phyloP scores from a whole-genome alignment of 2,797 vertebrate species.

The Botia almorhae region DNA sequence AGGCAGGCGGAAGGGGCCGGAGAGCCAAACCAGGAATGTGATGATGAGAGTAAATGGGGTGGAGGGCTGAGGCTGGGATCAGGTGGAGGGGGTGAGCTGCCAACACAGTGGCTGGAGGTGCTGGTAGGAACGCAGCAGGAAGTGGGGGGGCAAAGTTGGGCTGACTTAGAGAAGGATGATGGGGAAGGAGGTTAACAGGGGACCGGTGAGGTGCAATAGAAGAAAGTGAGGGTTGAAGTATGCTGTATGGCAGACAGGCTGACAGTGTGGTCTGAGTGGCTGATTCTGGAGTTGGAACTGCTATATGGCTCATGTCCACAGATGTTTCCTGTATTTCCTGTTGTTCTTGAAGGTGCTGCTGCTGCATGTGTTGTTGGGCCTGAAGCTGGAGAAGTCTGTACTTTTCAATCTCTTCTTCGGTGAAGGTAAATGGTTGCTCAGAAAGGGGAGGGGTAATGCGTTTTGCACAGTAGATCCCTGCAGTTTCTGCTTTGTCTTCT shows the following conservation, averaged over 20 bases:
- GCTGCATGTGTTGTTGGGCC: conserved; percentile 97
- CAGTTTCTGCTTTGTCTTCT: conserved; percentile 68
- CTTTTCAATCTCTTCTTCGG: conserved; percentile 95
- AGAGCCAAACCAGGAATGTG: conserved; percentile 70
- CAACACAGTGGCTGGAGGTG: conserved; percentile 81
- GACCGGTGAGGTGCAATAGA: conserved; percentile 71
- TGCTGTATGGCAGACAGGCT: conserved; percentile 71
- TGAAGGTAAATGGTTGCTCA: conserved; percentile 88
- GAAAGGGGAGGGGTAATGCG: conserved; percentile 74
- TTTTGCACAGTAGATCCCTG: conserved; percentile 68
- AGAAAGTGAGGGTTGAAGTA: conserved; percentile 77
- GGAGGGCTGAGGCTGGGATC: conserved; percentile 75
- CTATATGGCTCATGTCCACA: conserved; percentile 51
- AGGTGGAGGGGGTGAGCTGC: conserved; percentile 81
- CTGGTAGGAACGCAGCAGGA: conserved; percentile 77
- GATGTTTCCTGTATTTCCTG: conserved; percentile 68
- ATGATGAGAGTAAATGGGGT: conserved; percentile 74
- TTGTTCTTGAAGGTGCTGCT: conserved; percentile 78
- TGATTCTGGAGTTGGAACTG: conserved; percentile 61
- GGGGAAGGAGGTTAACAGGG: conserved; percentile 73
- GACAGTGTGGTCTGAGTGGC: conserved; percentile 60
- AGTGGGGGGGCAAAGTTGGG: conserved; percentile 75
- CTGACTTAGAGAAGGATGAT: conserved; percentile 77
- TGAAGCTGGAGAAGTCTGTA: conserved; percentile 93
- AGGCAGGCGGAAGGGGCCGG: conserved; percentile 74